Base-by-base conservation (phyloP, 2,797 vertebrate genomes). In the Numenius phaeopus region DNA sequence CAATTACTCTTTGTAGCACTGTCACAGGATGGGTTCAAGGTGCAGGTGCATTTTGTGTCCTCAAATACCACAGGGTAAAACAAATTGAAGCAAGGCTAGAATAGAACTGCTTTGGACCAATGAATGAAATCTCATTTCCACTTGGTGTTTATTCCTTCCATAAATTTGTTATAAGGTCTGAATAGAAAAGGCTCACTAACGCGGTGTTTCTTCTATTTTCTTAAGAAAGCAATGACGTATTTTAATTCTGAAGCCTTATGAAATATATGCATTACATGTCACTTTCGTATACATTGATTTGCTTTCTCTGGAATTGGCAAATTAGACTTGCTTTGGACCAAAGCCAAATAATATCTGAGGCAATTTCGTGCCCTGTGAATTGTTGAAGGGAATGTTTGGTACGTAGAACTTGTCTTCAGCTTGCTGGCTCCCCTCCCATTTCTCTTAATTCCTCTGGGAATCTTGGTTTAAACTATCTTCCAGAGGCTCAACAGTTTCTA, bases 321-420 rank as follows among this genome's bases (percentile, higher is more conserved):
- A 95, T 85, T 77, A 85, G 69, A 79, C 66, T 95, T 77, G 42
- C 52, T 93, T 95, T 95, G 96, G 82, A 89, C n/a, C 21, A 54
- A 72, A 93, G 89, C 93, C 95, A 94, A 83, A 69, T 90, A 87
- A 89, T 89, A 55, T 40, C 83, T 57, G 82, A 96, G 75, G 83
- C 89, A 95, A 85, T 96, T 98, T 96, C 77, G 92, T 96, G 95
- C 90, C 87, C 91, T 70, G 64, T 95, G 86, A 95, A 87, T 97
- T 96, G 87, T 7, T 83, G 89, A 95, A 86, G 82, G 70, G 83
- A 90, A 83, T 50, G 79, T 85, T 93, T 80, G 81, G 76, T 93
- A 92, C 3, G 12, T 92, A 86, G 87, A 78, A 55, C 59, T 91
- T 71, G 39, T 67, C 72, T 89, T 54, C 10, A 46, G 29, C 58